These are phyloP conservation scores for Aricia agestis DNA, from an alignment of 1,140 invertebrate genomes.

Conservation along the genomic window DNA sequence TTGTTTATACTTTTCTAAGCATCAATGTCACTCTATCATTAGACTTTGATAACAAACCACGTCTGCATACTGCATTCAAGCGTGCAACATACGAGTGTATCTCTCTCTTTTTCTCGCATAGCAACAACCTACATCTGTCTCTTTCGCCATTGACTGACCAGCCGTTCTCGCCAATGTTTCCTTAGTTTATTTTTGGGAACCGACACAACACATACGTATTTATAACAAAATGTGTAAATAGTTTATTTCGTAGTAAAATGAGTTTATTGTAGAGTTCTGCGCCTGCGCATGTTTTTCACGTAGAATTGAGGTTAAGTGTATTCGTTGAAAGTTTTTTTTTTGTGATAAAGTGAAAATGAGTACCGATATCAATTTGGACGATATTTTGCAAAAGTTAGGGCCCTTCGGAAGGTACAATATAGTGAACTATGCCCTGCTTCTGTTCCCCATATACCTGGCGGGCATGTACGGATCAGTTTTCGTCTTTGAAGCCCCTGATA, in stretches of 20 bases:
- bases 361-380: constrained; percentile 49
- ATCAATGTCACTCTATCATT: constrained; percentile 9
- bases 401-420: constrained; percentile 62
- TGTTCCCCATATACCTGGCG: constrained; percentile 63
- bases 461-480: constrained; percentile 64
- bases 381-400: constrained; percentile 49
- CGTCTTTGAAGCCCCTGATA: constrained; percentile 61
- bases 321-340: neutral
- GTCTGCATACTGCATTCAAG: neutral
- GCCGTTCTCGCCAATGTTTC: neutral
- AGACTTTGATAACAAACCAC: neutral
- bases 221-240: neutral
- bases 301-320: neutral
- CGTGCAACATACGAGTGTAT: neutral
- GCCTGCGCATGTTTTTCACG: neutral
- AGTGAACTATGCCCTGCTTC: constrained; percentile 57
- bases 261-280: neutral
- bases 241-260: neutral
- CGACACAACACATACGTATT: neutral
- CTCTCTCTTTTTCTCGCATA: neutral
- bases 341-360: constrained; percentile 38
- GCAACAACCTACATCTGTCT: neutral
- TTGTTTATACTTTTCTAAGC: neutral
- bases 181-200: constrained; percentile 9
- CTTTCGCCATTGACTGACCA: neutral